phyloP scores from a whole-genome alignment of 2,888 invertebrate species.

The Electrophaes corylata region DNA sequence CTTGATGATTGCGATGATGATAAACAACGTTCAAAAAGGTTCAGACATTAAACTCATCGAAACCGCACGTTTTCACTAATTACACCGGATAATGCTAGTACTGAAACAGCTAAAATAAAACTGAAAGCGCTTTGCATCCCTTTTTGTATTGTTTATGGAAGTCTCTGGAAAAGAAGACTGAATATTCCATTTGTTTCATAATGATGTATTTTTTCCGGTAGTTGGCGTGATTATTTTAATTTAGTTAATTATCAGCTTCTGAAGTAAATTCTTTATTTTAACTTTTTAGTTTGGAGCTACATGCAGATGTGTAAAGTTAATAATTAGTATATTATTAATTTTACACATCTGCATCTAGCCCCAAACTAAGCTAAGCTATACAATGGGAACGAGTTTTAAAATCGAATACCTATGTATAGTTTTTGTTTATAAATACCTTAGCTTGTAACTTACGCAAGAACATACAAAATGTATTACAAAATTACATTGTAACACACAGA shows the following conservation, averaged over 20 bases:
- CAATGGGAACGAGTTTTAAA: too few relatives aligned
- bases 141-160: constrained; percentile 36
- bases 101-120: constrained; percentile 43
- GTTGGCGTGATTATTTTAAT: neutral
- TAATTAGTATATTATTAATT: too few relatives aligned
- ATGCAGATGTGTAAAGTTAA: too few relatives aligned
- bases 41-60: constrained; percentile 45
- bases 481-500: too few relatives aligned
- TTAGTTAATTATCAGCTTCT: neutral
- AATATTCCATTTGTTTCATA: constrained; percentile 6
- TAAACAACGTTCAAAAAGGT: constrained; percentile 10
- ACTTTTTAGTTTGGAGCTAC: too few relatives aligned
- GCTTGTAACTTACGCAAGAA: too few relatives aligned
- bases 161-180: constrained; percentile 1
- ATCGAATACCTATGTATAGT: too few relatives aligned
- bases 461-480: too few relatives aligned
- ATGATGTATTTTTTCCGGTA: neutral
- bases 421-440: too few relatives aligned
- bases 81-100: constrained; percentile 50
- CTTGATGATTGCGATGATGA: neutral
- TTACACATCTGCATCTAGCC: too few relatives aligned
- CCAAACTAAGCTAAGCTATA: too few relatives aligned
- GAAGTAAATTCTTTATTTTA: too few relatives aligned
- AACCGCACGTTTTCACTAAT: constrained; percentile 54
- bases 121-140: constrained; percentile 43